Base-by-base conservation (phyloP, 2,888 invertebrate genomes). In the Acronicta alni region DNA sequence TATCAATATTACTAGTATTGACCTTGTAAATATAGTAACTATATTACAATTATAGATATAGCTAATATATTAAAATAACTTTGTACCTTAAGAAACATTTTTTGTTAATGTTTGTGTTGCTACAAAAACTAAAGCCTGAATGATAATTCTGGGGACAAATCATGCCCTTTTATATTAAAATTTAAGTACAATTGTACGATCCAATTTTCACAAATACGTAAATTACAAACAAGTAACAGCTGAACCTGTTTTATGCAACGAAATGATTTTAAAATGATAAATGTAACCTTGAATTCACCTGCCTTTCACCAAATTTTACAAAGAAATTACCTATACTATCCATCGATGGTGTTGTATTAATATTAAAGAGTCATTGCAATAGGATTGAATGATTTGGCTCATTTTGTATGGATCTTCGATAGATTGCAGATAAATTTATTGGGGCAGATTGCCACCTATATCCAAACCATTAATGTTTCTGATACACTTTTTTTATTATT, bases 1-100 rank as follows among this genome's bases (percentile, higher is more conserved):
- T 23, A 7, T 23, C 1, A 23, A 23, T 23, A 23, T 26, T 1
- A 14, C 6, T 15, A 18, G 18, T 43, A 9, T 20, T 7, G n/a
- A n/a, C n/a, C n/a, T n/a, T n/a, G n/a, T n/a, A n/a, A n/a, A n/a
- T n/a, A n/a, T n/a, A n/a, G n/a, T n/a, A n/a, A n/a, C n/a, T 38
- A 23, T 7, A 16, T 26, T 2, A 30, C n/a, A 23, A 20, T 4
- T 5, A 20, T 20, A 20, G 23, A 23, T 23, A 20, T 4, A 23
- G 7, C 7, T 23, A 23, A 23, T 18, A 41, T 6, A 41, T 17
- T 12, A 18, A 0, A 5, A 18, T 18, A 41, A 2, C 15, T 15
- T 23, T 23, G 12, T 68, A 66, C 66, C 66, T 68, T 66, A 23
- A 43, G 15, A 15, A 23, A 60, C 69, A 66, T 66, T 67, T 51